Percentiles rank a stretch among this genome's conserved stretches.
Conservation (phyloP, 1,140 invertebrate genomes). For the Panonychus citri region DNA sequence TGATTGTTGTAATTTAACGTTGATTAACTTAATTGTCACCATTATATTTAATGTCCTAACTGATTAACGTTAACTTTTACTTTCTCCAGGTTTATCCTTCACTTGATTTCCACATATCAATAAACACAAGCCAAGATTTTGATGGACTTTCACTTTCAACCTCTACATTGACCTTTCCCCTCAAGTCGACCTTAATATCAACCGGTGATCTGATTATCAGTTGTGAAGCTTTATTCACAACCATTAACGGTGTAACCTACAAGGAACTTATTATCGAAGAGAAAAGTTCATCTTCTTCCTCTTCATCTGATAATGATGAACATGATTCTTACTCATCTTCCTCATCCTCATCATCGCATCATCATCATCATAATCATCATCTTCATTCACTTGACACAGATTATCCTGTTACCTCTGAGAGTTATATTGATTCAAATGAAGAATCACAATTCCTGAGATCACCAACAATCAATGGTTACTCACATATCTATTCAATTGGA, state of each 20-base stretch:
- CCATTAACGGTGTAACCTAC: conserved; percentile 2
- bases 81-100: neutral
- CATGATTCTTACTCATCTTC: too few relatives aligned
- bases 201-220: neutral
- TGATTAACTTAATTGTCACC: neutral
- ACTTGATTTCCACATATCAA: neutral
- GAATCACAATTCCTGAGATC: neutral
- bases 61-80: too few relatives aligned
- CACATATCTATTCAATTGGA: conserved; percentile 30
- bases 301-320: too few relatives aligned
- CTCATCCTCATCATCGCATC: too few relatives aligned
- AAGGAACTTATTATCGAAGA: conserved; percentile 3
- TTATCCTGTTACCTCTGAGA: neutral
- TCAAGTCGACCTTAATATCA: neutral
- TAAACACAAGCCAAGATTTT: neutral
- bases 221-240: neutral
- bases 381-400: neutral
- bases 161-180: neutral
- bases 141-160: neutral
- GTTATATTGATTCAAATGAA: neutral
- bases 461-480: neutral
- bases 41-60: neutral
- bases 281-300: neutral
- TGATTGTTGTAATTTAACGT: too few relatives aligned
- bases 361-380: too few relatives aligned